These are phyloP conservation scores for Erpobdella octoculata DNA, from an alignment of 2,888 invertebrate species.

Conservation along the genomic window DNA sequence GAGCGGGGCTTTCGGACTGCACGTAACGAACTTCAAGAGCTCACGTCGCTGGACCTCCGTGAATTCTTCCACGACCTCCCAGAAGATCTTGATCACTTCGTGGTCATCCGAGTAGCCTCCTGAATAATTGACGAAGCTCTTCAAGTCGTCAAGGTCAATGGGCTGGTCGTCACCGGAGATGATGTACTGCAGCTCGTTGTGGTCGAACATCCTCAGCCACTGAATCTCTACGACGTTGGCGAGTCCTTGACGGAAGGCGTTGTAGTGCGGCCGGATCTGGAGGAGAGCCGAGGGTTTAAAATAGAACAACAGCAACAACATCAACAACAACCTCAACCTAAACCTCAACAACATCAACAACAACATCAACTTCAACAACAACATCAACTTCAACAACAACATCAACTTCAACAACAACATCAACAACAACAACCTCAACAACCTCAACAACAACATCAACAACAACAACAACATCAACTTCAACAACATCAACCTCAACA, in stretches of 20 bases:
- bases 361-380: neutral
- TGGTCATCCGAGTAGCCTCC: constrained; percentile 77
- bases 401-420: neutral
- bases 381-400: neutral
- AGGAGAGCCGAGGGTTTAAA: neutral
- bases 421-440: neutral
- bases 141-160: constrained; percentile 82
- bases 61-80: constrained; percentile 77
- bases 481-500: neutral
- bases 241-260: constrained; percentile 79
- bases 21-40: constrained; percentile 91
- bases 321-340: neutral
- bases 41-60: constrained; percentile 68
- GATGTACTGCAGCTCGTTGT: constrained; percentile 87
- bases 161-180: constrained; percentile 90
- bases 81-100: constrained; percentile 76
- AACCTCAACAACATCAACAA: neutral
- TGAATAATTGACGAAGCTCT: constrained; percentile 76
- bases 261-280: constrained; percentile 67
- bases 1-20: constrained; percentile 90
- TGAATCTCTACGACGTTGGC: constrained; percentile 80
- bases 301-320: neutral
- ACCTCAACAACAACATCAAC: neutral
- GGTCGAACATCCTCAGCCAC: constrained; percentile 89
- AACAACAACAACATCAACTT: neutral